These are phyloP conservation scores for Fragum fragum DNA, from an alignment of 2,888 invertebrate genomes.

Conservation along the genomic window DNA sequence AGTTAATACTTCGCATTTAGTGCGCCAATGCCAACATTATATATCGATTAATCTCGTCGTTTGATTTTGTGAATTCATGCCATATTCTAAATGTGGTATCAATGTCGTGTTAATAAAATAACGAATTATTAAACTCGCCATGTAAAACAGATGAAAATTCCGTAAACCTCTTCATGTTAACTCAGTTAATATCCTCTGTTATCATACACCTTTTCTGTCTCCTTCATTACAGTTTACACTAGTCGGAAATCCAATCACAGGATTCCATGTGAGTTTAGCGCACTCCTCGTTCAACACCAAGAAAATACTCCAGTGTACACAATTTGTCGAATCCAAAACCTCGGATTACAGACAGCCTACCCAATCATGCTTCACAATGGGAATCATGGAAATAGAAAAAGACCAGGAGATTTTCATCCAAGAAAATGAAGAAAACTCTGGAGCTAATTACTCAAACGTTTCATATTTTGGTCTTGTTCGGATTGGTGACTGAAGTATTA, in stretches of 20 bases:
- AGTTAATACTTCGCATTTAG: too few relatives aligned
- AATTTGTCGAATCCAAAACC: not conserved
- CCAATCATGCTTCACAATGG: constrained; percentile 41
- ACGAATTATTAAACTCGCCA: too few relatives aligned
- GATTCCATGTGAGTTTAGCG: constrained; percentile 5
- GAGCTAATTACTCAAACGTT: constrained; percentile 23
- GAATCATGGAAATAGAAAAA: constrained; percentile 20
- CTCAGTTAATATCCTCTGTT: too few relatives aligned
- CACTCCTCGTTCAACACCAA: not conserved
- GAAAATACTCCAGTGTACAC: constrained; percentile 16
- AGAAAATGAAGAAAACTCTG: constrained; percentile 30
- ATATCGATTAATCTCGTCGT: too few relatives aligned
- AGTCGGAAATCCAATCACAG: constrained; percentile 10
- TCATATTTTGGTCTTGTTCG: constrained; percentile 44
- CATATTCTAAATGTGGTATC: too few relatives aligned
- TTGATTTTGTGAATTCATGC: too few relatives aligned
- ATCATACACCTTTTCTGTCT: too few relatives aligned
- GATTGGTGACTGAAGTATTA: constrained; percentile 19
- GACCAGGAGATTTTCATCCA: constrained; percentile 30
- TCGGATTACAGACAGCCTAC: not conserved
- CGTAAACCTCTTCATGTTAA: too few relatives aligned
- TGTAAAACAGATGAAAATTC: too few relatives aligned
- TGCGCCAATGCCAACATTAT: too few relatives aligned
- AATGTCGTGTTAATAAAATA: too few relatives aligned
- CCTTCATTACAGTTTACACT: constrained; percentile 26